phyloP scores from a whole-genome alignment of 2,113 vertebrate species.

The Loxodonta africana region DNA sequence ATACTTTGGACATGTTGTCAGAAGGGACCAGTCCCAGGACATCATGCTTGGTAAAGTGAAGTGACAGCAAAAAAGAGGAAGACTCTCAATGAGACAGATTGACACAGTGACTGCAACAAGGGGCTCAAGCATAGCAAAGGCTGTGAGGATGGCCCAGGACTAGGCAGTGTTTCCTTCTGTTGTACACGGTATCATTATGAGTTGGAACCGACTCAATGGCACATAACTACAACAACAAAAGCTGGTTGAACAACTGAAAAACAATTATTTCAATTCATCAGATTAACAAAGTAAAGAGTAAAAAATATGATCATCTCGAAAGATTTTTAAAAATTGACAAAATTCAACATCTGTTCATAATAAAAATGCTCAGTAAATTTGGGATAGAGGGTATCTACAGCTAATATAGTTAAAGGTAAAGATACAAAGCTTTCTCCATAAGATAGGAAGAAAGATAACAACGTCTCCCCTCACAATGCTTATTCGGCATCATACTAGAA shows the following conservation, averaged over 20 bases:
- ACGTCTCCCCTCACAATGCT: rapidly evolving
- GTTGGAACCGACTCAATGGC: no score
- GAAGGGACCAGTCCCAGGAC: no score
- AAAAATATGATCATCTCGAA: background rate
- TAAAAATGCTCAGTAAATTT: background rate
- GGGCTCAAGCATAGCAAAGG: no score
- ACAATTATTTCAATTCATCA: background rate
- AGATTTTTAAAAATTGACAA: background rate
- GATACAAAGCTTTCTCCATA: background rate
- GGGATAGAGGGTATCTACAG: background rate
- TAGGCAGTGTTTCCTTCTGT: no score
- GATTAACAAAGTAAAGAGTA: background rate
- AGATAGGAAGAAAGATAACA: background rate
- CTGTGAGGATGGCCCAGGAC: no score
- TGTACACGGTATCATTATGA: no score
- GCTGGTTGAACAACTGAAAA: background rate
- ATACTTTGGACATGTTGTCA: no score
- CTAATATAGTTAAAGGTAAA: background rate
- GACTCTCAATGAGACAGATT: no score
- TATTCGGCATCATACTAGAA: background rate
- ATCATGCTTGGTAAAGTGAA: no score
- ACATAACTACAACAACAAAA: background rate
- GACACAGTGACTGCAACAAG: no score
- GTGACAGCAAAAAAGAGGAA: no score
- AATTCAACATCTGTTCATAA: background rate